Evolutionary conservation across 1,140 invertebrate genomes (phyloP).

Genomic region (Drosophila pruinosa): DNA sequence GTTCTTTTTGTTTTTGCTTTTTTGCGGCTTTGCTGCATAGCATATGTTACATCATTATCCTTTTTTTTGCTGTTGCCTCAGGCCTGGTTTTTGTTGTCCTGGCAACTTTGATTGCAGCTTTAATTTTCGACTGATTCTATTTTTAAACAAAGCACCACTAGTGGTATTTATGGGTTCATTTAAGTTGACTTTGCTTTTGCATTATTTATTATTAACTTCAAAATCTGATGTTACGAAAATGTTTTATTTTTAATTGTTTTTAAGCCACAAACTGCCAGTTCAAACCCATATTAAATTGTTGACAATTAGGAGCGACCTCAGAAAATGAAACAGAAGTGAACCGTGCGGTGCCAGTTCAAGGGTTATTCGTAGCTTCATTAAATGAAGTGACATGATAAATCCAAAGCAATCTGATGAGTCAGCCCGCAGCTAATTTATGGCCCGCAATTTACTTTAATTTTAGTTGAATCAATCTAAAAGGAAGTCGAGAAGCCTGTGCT

Average conservation of each 20-base stretch:
- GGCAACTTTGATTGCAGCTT: not conserved
- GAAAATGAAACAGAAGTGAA: not conserved
- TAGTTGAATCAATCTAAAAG: constrained; percentile 29
- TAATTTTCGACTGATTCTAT: not conserved
- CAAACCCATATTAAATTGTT: not conserved
- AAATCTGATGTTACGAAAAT: too few species aligned
- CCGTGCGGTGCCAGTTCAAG: not conserved
- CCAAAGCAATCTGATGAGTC: constrained; percentile 2
- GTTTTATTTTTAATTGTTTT: not conserved
- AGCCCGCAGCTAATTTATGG: constrained; percentile 33
- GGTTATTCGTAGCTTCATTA: constrained; percentile 36
- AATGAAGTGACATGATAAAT: constrained; percentile 43
- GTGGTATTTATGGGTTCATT: too few species aligned
- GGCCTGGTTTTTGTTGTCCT: not conserved
- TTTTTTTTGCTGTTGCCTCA: constrained; percentile 31
- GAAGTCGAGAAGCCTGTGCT: constrained; percentile 13
- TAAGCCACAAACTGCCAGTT: not conserved
- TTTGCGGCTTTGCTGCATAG: constrained; percentile 33
- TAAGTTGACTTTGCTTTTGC: too few species aligned
- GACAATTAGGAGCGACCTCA: not conserved
- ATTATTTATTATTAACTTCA: not conserved
- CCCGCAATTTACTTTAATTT: constrained; percentile 41
- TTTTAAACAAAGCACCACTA: not conserved
- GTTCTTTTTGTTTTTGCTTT: constrained; percentile 20
- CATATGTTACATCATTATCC: constrained; percentile 70